Evolutionary conservation across 2,797 vertebrate genomes (phyloP), one percentile per base, ranked within the genome.

Genomic region (Pitangus sulphuratus): DNA sequence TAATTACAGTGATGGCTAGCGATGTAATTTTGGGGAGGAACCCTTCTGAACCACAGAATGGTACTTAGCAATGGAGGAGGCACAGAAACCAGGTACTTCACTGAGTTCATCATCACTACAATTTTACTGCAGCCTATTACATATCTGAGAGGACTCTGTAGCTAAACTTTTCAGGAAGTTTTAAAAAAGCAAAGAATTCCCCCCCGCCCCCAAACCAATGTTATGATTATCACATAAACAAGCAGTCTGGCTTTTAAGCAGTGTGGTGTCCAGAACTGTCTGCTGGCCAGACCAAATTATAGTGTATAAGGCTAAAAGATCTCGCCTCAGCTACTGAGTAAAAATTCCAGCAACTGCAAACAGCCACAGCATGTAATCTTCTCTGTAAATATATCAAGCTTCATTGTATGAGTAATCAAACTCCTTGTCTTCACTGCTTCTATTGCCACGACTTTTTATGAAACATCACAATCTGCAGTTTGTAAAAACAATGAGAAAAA

Each of bases 371-470:
- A 60, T 35, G 28, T 18, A 84, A 61, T 42, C 26, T 44, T 80
- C 15, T 24, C 66, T 89, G 16, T 50, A 92, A 88, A 78, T 48
- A 1, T 45, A 90, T 68, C 77, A 93, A 70, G 61, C 15, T 44
- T 84, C 45, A 78, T 10, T 72, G 35, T 68, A 90, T 20, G 26
- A 84, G 45, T 80, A 95, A 93, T 86, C 69, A 90, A 75, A 84
- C 25, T 51, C 37, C 25, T 82, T 87, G 54, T 82, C 68, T 54
- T 79, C 58, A 24, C 31, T 62, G 17, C 35, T 82, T 69, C 77
- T 42, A 54, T 31, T 60, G 26, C 53, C 42, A 33, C 6, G 18
- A 76, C 24, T 57, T 89, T 70, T 89, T 92, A 37, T 58, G 2
- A 89, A 92, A 86, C 17, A 57, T 44, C 77, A 64, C 33, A 68